A percentile compares a stretch with the other conserved stretches of the same genome.
Evolutionary conservation across 1,140 invertebrate genomes (phyloP).

Genomic region (Cotesia glomerata): DNA sequence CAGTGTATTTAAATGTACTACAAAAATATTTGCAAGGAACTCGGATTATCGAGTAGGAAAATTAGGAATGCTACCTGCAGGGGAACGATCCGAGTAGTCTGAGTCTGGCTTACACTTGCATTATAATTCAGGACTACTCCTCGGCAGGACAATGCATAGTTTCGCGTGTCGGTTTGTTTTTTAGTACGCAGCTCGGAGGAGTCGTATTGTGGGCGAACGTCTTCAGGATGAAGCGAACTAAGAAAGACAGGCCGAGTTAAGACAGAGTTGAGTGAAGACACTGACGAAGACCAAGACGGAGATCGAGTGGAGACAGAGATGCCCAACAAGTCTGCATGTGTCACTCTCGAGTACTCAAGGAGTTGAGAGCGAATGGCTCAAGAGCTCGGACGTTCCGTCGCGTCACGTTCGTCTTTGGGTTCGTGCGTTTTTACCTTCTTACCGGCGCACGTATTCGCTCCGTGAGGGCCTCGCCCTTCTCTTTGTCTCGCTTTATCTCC

Average conservation of each 20-base stretch:
- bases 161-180: conserved; percentile 38
- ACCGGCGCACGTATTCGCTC: conserved; percentile 36
- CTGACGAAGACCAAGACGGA: not conserved
- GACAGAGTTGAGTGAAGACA: not conserved
- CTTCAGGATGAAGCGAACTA: conserved; percentile 12
- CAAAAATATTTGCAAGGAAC: too few species aligned
- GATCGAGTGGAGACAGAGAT: not conserved
- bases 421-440: conserved; percentile 36
- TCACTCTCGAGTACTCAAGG: not conserved
- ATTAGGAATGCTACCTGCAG: not conserved
- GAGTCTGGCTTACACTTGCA: not conserved
- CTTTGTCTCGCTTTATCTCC: conserved; percentile 17
- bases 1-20: too few species aligned
- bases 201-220: conserved; percentile 31
- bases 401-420: conserved; percentile 35
- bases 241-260: conserved; percentile 25
- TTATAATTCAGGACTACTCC: conserved; percentile 39
- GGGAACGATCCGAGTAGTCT: not conserved
- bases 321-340: conserved; percentile 10
- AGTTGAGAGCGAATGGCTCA: not conserved
- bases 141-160: conserved; percentile 40
- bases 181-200: conserved; percentile 27
- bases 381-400: conserved; percentile 33
- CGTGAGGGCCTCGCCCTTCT: conserved; percentile 34
- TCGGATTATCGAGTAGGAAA: not conserved